These are phyloP conservation scores for Metacarcinus magister DNA, from an alignment of 2,888 invertebrate species.

Conservation along the genomic window DNA sequence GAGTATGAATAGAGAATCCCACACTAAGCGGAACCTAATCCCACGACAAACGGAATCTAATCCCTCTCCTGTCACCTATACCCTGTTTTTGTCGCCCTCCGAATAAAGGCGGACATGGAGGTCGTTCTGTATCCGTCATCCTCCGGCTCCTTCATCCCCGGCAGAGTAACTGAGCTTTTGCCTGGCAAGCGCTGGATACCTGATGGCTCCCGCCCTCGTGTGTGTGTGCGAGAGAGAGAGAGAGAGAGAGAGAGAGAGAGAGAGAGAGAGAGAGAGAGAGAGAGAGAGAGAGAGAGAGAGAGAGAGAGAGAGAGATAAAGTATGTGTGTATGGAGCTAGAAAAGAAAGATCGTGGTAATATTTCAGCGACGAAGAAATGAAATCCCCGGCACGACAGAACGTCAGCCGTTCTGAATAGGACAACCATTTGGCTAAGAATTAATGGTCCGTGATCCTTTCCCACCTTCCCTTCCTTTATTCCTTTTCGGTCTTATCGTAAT, in stretches of 20 bases:
- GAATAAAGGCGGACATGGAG: not conserved
- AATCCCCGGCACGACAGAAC: not conserved
- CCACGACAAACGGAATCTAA: conserved; percentile 71
- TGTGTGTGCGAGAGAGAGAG: not conserved
- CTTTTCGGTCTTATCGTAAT: not conserved
- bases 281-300: conserved; percentile 38
- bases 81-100: conserved; percentile 37
- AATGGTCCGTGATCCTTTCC: not conserved
- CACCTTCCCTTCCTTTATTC: not conserved
- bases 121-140: conserved; percentile 22
- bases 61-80: conserved; percentile 65
- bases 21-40: conserved; percentile 72
- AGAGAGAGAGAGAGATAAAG: conserved; percentile 40
- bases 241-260: not conserved
- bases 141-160: conserved; percentile 17
- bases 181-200: not conserved
- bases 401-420: not conserved
- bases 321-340: not conserved
- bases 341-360: not conserved
- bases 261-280: conserved; percentile 51
- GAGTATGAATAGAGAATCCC: conserved; percentile 66
- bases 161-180: not conserved
- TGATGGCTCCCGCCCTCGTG: not conserved
- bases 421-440: conserved; percentile 30
- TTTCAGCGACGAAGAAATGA: conserved; percentile 41